Base-by-base conservation (phyloP, 2,888 invertebrate genomes). In the Heliconius sara region DNA sequence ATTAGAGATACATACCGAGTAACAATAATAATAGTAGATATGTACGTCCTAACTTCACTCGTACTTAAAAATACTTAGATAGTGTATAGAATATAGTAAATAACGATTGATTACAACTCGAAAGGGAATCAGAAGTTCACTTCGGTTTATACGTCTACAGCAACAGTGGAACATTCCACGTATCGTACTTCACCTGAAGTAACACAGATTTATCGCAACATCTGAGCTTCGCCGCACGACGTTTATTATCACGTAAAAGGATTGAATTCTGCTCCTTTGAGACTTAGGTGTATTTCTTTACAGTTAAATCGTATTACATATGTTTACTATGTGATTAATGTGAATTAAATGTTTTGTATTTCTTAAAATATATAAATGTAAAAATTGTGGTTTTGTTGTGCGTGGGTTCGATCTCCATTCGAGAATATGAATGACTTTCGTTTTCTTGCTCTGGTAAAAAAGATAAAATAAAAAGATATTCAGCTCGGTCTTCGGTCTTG, bases 151-250 rank as follows among this genome's bases (percentile, higher is more conserved):
- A 39, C 66, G 34, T 78, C 57, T 66, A 27, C 66, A 66, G 66
- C 43, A 52, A 22, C 77, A 71, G 67, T 60, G 77, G 77, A 71
- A 72, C 72, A 71, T 77, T 71, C 63, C 79, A 79, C 79, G 63
- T 77, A 81, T 43, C 73, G 73, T 60, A 60, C 60, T 34, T 81
- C 76, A 79, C 79, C 67, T 79, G 63, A 63, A 76, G 80, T 81
- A 81, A 81, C 79, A 81, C 77, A 68, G 79, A 81, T 81, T 81
- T 81, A 81, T 79, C 68, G 81, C 77, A 79, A 79, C 81, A 70
- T 81, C 79, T 77, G 74, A 68, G 79, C 70, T 77, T 63, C 66
- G 73, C 73, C 68, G n/a, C 80, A 73, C 57, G 74, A 79, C 79
- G 60, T 79, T 79, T 79, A 70, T 79, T 74, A 57, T 79, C 65